Evolutionary conservation across 2,888 invertebrate species (phyloP), one percentile per base, ranked within the genome.

Genomic region (Dasysyrphus albostriatus): DNA sequence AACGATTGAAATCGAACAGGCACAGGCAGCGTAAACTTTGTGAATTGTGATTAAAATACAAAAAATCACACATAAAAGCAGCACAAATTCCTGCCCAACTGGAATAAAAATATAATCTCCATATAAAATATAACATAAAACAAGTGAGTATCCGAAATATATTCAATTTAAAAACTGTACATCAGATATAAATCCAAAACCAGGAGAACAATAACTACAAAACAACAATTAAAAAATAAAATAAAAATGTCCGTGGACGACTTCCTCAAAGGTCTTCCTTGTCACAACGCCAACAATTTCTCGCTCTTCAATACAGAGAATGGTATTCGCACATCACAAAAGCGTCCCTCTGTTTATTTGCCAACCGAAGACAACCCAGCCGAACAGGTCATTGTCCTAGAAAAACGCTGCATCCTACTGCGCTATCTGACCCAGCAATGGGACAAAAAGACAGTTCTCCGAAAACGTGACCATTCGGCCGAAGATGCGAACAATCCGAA

Each of bases 321-420:
- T 91, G 96, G 96, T 47, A 96, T 96, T 89, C 94, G 97, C 91
- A 96, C 96, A 76, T 95, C 96, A 90, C 95, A 96, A 42, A 97
- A 97, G 93, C 95, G 97, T 91, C 98, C 98, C 61, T 96, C 98
- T 29, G 97, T 98, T 79, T 98, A 98, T 93, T 94, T 98, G 88
- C 97, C 98, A 59, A 98, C 98, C 54, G 97, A 97, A 93, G 98
- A 98, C 91, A 96, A 96, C 92, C 97, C 98, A 88, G 96, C 98
- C 69, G 98, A 98, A 93, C 98, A 98, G 96, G 97, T 98, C 90
- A 98, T 98, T 91, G 98, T 98, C 56, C 98, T 98, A 91, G 98
- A 98, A 93, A 98, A 98, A 93, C 97, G 98, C 63, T 98, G 98
- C 91, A 98, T 98, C 90, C 94, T 98, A 81, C 93, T 98, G 90